Base-by-base conservation (phyloP, 2,113 vertebrate species). In the Sula dactylatra region DNA sequence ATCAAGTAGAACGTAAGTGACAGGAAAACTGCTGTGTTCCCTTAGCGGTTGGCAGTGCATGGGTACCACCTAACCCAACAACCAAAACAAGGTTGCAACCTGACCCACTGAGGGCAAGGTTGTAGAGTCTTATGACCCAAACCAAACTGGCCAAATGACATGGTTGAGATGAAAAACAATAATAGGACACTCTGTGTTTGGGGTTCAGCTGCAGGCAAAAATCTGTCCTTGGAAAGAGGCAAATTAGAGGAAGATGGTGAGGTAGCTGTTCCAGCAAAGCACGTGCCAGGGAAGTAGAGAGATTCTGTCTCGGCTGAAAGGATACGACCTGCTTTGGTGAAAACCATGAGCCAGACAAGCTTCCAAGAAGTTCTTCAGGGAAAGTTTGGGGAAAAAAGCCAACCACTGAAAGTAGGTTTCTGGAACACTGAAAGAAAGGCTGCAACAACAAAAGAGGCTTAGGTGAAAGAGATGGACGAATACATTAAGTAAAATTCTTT, bases 401-500 rank as follows among this genome's bases (percentile, higher is more conserved):
- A 64, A 38, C 26, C 50, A 20, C 45, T 52, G 62, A 88, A 94
- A 94, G 38, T 71, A 83, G 88, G 90, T 94, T 97, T 97, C 90
- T 95, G 67, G 72, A 93, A 80, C 93, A 94, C 72, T 74, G 65
- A 54, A 83, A 90, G 67, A 78, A 92, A 90, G 61, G 13, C 85
- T 97, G 54, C 67, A 83, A 42, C 50, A 83, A 62, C 76, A 81
- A 66, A 92, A 85, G 90, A 93, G 54, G 21, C 70, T n/a, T 47
- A 90, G 85, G 85, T 95, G 88, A 92, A 94, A 76, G 90, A 88
- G 64, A 52, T 62, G 38, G 82, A 92, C 14, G 4, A 89, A 94
- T 77, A 88, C 52, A 72, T 65, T 59, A 81, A 89, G 56, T 74
- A 82, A 95, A 97, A 93, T 82, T 74, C 78, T 95, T 93, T 93